These are phyloP conservation scores for Cephalopachus bancanus DNA, from an alignment of 2,797 vertebrate genomes.

Conservation along the genomic window DNA sequence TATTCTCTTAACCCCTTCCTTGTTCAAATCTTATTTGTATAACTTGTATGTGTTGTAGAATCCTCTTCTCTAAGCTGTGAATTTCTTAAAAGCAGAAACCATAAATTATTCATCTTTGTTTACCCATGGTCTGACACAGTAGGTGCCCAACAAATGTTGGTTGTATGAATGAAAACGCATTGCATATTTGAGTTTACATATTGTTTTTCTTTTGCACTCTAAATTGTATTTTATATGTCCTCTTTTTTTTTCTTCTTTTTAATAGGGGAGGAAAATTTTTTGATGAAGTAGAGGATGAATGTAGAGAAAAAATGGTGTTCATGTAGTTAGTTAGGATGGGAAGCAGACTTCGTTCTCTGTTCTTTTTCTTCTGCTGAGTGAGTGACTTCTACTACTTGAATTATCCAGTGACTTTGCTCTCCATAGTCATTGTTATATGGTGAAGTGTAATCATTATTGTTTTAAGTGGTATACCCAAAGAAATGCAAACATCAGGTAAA, in stretches of 20 bases:
- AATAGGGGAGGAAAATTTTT: neutral
- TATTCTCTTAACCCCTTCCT: neutral
- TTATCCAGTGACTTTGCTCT: conserved; percentile 33
- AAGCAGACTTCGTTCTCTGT: neutral
- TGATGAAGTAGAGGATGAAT: neutral
- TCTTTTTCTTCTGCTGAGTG: neutral
- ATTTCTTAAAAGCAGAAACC: conserved; percentile 51
- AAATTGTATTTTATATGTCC: neutral
- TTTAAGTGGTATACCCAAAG: neutral
- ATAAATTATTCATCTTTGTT: conserved; percentile 55
- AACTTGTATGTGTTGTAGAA: conserved; percentile 28
- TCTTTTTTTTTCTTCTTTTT: neutral
- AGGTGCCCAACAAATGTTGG: conserved; percentile 22
- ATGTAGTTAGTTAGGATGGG: neutral
- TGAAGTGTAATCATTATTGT: conserved; percentile 38
- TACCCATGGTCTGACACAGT: neutral
- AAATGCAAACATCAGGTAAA: conserved; percentile 30
- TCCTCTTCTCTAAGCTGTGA: conserved; percentile 5
- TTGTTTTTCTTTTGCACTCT: conserved; percentile 34
- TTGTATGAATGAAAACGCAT: conserved; percentile 32
- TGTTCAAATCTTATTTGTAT: neutral
- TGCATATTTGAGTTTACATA: neutral
- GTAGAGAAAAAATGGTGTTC: neutral
- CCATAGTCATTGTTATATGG: neutral
- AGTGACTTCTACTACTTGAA: conserved; percentile 16